Conservation (phyloP, 2,797 vertebrate species). For the Ctenosaura bakeri region DNA sequence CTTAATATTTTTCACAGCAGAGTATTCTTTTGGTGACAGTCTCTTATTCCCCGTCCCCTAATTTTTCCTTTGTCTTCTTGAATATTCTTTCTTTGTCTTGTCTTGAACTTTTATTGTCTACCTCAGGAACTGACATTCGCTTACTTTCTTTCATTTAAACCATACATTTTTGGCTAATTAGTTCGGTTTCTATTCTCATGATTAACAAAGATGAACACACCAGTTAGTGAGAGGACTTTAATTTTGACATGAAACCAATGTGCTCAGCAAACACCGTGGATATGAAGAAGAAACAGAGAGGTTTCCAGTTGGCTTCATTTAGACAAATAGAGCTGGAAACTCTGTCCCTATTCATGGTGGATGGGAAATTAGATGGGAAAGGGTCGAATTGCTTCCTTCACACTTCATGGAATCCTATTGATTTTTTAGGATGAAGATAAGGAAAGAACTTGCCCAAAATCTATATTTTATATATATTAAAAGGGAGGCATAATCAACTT, state of each 20-base stretch:
- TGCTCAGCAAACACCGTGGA: background rate
- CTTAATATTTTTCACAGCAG: background rate
- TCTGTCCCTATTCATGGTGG: background rate
- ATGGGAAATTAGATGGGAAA: slow-evolving; percentile 32
- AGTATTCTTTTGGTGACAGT: slow-evolving; percentile 21
- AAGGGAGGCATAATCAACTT: slow-evolving; percentile 12
- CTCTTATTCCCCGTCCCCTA: slow-evolving; percentile 35
- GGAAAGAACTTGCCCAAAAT: slow-evolving; percentile 27
- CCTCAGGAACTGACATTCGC: background rate
- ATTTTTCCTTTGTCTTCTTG: slow-evolving; percentile 20
- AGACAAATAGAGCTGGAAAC: slow-evolving; percentile 24
- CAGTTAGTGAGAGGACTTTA: slow-evolving; percentile 22
- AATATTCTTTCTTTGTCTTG: slow-evolving; percentile 26
- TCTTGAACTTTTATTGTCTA: slow-evolving; percentile 31
- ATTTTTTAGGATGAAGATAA: slow-evolving; percentile 46
- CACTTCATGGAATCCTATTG: slow-evolving; percentile 39
- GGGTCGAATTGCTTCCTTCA: slow-evolving; percentile 28
- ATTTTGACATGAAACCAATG: background rate
- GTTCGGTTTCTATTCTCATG: slow-evolving; percentile 38
- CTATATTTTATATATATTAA: slow-evolving; percentile 11
- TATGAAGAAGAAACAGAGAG: background rate
- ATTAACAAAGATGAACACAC: slow-evolving; percentile 1
- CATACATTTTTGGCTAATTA: slow-evolving; percentile 12
- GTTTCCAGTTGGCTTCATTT: background rate
- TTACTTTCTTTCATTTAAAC: slow-evolving; percentile 47